Conservation (phyloP, 2,113 vertebrate species). For the Odocoileus virginianus region DNA sequence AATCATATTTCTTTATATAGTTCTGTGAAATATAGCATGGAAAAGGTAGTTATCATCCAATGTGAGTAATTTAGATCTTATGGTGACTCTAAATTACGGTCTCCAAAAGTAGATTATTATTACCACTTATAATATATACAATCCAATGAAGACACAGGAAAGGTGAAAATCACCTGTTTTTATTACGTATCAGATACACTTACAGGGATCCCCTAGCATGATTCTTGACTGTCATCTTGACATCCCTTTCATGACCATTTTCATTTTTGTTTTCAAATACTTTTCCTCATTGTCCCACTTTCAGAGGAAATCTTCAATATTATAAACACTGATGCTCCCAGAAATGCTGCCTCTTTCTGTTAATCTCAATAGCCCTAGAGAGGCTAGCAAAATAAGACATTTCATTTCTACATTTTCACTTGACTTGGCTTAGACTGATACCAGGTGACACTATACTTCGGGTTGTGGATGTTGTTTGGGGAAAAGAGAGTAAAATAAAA, state of each 20-base stretch:
- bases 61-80: not conserved
- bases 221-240: not conserved
- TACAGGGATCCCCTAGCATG: not conserved
- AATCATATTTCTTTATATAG: not conserved
- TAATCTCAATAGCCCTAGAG: not conserved
- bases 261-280: not conserved
- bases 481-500: not conserved
- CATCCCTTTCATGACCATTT: not conserved
- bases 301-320: not conserved
- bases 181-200: not conserved
- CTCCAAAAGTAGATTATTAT: not conserved
- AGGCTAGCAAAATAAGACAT: not conserved
- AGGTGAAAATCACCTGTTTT: not conserved
- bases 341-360: not conserved
- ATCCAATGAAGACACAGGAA: not conserved
- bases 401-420: conserved; percentile 21
- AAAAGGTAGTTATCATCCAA: not conserved
- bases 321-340: not conserved
- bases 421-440: not conserved
- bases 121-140: not conserved
- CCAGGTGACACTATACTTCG: not conserved
- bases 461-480: not conserved
- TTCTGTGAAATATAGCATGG: not conserved
- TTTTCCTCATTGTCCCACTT: not conserved
- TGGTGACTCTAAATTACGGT: not conserved